Evolutionary conservation across 2,888 invertebrate species (phyloP), one percentile per base, ranked within the genome.

Genomic region (Pollenia angustigena): DNA sequence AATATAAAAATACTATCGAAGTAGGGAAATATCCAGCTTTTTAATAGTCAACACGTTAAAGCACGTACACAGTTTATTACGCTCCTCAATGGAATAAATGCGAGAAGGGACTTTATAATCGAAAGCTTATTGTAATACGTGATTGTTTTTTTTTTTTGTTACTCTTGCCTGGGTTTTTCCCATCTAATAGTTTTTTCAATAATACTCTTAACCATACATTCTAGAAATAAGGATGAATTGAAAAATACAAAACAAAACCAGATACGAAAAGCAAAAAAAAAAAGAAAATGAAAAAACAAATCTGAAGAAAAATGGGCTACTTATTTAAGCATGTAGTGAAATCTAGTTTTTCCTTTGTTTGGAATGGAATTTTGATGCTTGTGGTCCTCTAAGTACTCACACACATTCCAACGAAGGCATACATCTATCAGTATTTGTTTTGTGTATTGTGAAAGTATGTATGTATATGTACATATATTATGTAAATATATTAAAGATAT

Each of bases 61-160:
- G 56, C 87, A 87, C 83, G 87, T 87, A 81, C 80, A 44, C 40
- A 64, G 72, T 87, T 85, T 87, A 81, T 87, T 86, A 86, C 72
- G 66, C 60, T 60, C 74, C 83, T 54, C 85, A 69, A 75, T 54
- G 64, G 64, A 76, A 78, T 54, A 72, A 52, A 64, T 83, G 84
- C 86, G 52, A 88, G 82, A 81, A 87, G 80, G 84, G 87, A 86
- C 86, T 87, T 88, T 85, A 88, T 89, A 89, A 89, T 89, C 88
- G 87, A 89, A 89, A 87, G 88, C 87, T 87, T 88, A 88, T 88
- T 85, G 83, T 82, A 74, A 72, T 88, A 89, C 89, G 89, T 89
- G 89, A 88, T 88, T 81, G 87, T 87, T 88, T 87, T 88, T 69
- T 64, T 23, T 46, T 58, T 32, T 6, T 32, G 32, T 16, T 50